Conservation (phyloP, 2,888 invertebrate species). For the Drosophila lacicola region DNA sequence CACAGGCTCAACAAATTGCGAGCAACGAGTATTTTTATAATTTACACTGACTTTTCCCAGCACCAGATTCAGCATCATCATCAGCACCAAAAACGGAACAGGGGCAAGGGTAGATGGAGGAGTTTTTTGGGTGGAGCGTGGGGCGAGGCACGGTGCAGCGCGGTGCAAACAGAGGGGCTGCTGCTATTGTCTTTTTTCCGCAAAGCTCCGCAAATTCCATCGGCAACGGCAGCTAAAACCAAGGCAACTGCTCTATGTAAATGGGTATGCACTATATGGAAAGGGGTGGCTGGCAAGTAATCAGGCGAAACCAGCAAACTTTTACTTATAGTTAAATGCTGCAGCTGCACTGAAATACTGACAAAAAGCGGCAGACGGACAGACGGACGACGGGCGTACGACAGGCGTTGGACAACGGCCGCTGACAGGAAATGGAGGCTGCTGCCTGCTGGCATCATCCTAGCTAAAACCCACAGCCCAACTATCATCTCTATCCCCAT, state of each 20-base stretch:
- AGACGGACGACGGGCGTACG: background rate
- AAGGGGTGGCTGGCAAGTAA: constrained; percentile 58
- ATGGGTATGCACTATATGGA: constrained; percentile 7
- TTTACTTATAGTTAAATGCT: constrained; percentile 70
- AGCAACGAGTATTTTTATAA: constrained; percentile 70
- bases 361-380: constrained; percentile 38
- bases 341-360: constrained; percentile 52
- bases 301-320: constrained; percentile 68
- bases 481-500: constrained; percentile 21
- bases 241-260: constrained; percentile 36
- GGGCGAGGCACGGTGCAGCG: background rate
- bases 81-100: constrained; percentile 44
- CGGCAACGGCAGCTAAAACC: constrained; percentile 44
- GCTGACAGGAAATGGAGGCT: constrained; percentile 64
- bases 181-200: constrained; percentile 58
- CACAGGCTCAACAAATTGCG: constrained; percentile 60
- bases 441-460: constrained; percentile 33
- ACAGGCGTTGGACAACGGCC: constrained; percentile 30
- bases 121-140: background rate
- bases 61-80: constrained; percentile 10
- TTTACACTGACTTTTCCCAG: constrained; percentile 68
- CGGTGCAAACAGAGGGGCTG: background rate
- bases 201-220: constrained; percentile 51
- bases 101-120: constrained; percentile 15
- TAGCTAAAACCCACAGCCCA: constrained; percentile 17